A percentile compares a stretch with the other conserved stretches of the same genome.
Conservation (phyloP, 2,113 vertebrate genomes). For the Chaenocephalus aceratus region DNA sequence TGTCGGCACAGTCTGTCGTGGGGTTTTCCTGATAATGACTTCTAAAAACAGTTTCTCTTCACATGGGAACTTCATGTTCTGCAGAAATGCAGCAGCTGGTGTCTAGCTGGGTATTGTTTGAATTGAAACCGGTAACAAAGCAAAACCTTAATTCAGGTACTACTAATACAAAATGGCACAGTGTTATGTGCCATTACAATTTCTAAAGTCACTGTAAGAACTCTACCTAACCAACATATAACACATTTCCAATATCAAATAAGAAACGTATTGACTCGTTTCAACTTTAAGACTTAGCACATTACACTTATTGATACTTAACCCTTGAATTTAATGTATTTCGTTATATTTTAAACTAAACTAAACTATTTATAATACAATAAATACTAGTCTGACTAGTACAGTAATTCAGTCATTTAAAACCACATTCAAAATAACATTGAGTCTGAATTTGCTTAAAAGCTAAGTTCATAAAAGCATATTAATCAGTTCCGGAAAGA, state of each 20-base stretch:
- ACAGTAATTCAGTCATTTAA: not conserved
- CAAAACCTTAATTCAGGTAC: not conserved
- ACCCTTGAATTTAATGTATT: not conserved
- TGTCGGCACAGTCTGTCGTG: not conserved
- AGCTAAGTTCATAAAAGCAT: not conserved
- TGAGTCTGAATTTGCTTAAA: no score
- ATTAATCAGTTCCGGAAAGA: conserved; percentile 28
- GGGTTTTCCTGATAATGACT: conserved; percentile 18
- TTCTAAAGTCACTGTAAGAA: no score
- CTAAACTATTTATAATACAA: not conserved
- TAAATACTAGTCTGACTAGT: not conserved
- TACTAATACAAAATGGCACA: not conserved
- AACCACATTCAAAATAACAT: no score
- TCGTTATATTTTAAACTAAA: not conserved
- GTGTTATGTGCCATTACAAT: no score
- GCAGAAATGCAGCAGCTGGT: not conserved
- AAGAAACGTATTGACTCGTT: not conserved
- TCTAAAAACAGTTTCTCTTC: not conserved
- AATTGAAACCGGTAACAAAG: not conserved
- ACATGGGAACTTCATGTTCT: not conserved
- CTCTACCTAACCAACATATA: not conserved
- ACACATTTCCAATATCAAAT: not conserved
- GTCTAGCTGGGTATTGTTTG: not conserved
- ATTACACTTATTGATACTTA: not conserved
- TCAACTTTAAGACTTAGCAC: not conserved